phyloP scores from a whole-genome alignment of 2,113 vertebrate genomes.

The Seriola quinqueradiata region DNA sequence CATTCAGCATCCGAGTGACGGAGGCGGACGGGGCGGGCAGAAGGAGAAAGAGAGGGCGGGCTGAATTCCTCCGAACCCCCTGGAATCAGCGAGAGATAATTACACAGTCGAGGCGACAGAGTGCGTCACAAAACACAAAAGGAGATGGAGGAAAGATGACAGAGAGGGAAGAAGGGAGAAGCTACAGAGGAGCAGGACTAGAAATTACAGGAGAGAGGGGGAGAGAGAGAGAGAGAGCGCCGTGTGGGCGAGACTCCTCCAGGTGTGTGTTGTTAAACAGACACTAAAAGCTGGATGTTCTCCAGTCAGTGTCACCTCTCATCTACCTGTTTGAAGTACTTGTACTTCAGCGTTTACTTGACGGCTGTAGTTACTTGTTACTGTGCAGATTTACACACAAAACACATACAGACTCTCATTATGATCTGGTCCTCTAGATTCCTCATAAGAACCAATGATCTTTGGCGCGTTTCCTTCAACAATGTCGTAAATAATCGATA shows the following conservation, averaged over 20 bases:
- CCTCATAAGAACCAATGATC: no score
- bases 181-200: background rate
- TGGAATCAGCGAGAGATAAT: constrained; percentile 70
- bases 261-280: background rate
- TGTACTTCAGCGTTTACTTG: no score
- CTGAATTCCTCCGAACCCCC: constrained; percentile 52
- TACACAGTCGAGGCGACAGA: constrained; percentile 52
- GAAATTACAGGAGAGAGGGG: constrained; percentile 11
- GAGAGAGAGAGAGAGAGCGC: background rate
- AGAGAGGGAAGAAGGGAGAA: constrained; percentile 18
- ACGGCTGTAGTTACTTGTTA: no score
- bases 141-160: constrained; percentile 33
- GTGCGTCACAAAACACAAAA: constrained; percentile 57
- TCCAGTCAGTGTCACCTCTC: no score
- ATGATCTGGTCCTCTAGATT: no score
- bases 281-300: background rate
- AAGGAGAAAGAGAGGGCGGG: constrained; percentile 31
- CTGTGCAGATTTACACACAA: no score
- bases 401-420: no score
- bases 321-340: no score
- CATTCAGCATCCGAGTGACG: constrained; percentile 61
- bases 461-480: no score
- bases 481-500: background rate
- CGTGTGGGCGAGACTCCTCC: background rate
- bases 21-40: constrained; percentile 58